phyloP scores from a whole-genome alignment of 2,113 vertebrate genomes.

The Ceratotherium simum region DNA sequence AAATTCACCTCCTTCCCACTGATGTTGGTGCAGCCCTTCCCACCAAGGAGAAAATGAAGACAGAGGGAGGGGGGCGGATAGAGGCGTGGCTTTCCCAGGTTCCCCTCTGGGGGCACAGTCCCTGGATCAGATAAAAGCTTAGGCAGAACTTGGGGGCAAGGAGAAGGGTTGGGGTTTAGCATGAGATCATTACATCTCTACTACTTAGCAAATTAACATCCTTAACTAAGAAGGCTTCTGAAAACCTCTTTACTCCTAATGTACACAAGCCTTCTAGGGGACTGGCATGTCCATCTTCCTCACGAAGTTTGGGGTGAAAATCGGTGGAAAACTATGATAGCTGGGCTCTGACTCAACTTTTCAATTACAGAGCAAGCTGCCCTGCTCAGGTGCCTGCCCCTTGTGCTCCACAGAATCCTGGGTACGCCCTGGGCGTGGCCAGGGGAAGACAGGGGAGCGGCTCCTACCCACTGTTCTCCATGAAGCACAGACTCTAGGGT shows the following conservation, averaged over 20 bases:
- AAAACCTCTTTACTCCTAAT: neutral
- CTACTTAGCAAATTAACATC: neutral
- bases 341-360: neutral
- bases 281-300: neutral
- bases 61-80: neutral
- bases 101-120: fast-evolving
- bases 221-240: neutral
- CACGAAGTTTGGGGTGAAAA: neutral
- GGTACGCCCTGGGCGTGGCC: fast-evolving
- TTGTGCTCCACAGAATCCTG: neutral
- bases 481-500: neutral
- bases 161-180: neutral
- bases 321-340: neutral
- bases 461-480: neutral
- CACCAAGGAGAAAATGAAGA: neutral
- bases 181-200: neutral
- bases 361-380: neutral
- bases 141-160: neutral
- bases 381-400: neutral
- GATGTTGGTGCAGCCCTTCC: neutral
- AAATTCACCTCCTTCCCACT: neutral
- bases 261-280: neutral
- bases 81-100: neutral
- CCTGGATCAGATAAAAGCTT: neutral
- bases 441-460: neutral